A percentile compares a stretch with the other conserved stretches of the same genome.
These are phyloP conservation scores for Brachyrhaphis roseni DNA, from an alignment of 2,797 vertebrate genomes.

Conservation along the genomic window DNA sequence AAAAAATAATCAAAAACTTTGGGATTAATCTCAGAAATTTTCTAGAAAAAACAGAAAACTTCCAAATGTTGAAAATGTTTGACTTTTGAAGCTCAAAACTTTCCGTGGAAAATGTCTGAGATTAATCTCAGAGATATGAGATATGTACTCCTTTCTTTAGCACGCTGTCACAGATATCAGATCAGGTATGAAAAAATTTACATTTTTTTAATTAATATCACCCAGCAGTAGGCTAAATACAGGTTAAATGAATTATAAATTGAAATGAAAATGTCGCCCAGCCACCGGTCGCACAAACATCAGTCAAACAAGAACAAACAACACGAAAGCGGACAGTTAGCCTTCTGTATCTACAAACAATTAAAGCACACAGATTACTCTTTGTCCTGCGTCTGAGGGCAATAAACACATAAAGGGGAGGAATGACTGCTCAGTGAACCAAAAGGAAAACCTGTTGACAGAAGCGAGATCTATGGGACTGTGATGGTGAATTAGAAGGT, in stretches of 20 bases:
- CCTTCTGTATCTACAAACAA: conserved; percentile 42
- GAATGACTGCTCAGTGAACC: conserved; percentile 49
- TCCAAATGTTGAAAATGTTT: too few relatives aligned
- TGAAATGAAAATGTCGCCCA: conserved; percentile 38
- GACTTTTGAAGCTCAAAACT: too few relatives aligned
- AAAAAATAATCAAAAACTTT: too few relatives aligned
- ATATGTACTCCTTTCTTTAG: too few relatives aligned
- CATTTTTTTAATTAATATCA: too few relatives aligned
- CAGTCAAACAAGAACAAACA: conserved; percentile 35
- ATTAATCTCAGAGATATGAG: too few relatives aligned
- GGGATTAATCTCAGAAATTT: too few relatives aligned
- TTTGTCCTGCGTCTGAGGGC: conserved; percentile 18
- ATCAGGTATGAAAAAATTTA: too few relatives aligned
- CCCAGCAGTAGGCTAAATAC: background rate
- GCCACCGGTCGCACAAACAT: conserved; percentile 28
- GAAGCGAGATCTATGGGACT: conserved; percentile 62
- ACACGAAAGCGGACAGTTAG: conserved; percentile 58
- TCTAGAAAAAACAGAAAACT: too few relatives aligned
- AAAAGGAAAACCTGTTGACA: conserved; percentile 56
- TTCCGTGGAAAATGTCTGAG: too few relatives aligned
- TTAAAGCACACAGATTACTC: conserved; percentile 45
- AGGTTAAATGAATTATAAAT: background rate
- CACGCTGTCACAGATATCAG: too few relatives aligned
- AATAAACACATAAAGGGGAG: conserved; percentile 44
- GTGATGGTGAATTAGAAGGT: conserved; percentile 49